Base-by-base conservation (phyloP, 1,140 invertebrate genomes). In the Cyphomyrmex costatus region DNA sequence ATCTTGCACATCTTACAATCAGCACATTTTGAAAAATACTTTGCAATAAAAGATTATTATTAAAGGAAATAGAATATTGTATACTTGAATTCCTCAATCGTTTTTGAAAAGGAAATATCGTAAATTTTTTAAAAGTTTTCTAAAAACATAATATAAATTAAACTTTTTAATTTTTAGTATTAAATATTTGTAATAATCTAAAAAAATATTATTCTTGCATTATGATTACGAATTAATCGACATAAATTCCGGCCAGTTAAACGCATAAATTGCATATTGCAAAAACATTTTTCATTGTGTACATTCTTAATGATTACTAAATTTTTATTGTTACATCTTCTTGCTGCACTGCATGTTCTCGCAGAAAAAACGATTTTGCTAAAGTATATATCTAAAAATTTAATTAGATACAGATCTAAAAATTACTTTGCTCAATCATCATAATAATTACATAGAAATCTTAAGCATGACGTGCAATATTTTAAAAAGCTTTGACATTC, bases 131-230 rank as follows among this genome's bases (percentile, higher is more conserved):
- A 49, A 30, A 53, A 19, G 3, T 68, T 46, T 46, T 68, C n/a
- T 68, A 16, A 42, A 66, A n/a, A 68, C 46, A 8, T 68, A 36
- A 0, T 21, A 46, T 51, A 10, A 70, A 70, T 51, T 51, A 49
- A 70, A 46, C 21, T 27, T 27, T 68, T 8, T 24, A 49, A 49
- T 27, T 24, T 68, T 68, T 46, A 46, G 16, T 19, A 70, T 16
- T 49, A 19, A 49, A 70, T 49, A 70, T 19, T 27, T 70, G 10
- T 68, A 63, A 46, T 49, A 49, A 70, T 70, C 21, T 70, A 2
- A 49, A 49, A 42, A 19, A 4, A 24, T 27, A 27, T 71, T 16
- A 49, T 71, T 51, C 1, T 49, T 49, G 0, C 7, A 19, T 68
- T 68, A 46, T 42, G 8, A 36, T 3, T 70, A 71, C 1, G 8